Conservation (phyloP, 2,797 vertebrate genomes). For the Gouania willdenowi region DNA sequence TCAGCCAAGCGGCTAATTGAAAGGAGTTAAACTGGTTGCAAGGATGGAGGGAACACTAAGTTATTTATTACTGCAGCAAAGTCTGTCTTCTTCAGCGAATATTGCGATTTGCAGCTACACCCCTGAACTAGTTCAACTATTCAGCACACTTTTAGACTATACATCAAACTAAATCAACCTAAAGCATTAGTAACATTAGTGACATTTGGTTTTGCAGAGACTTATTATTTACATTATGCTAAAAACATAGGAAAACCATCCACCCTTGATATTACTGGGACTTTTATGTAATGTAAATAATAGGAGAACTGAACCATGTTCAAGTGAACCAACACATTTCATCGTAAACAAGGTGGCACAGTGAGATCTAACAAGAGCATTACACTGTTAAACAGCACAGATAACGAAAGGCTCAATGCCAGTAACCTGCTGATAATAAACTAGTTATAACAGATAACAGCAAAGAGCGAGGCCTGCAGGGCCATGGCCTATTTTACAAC, state of each 20-base stretch:
- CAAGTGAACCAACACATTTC: no score
- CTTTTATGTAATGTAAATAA: no score
- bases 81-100: slow-evolving; percentile 56
- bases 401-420: slow-evolving; percentile 4
- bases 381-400: slow-evolving; percentile 3
- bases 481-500: neutral
- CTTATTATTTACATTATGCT: no score
- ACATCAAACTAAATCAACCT: slow-evolving; percentile 5
- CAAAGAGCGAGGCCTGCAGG: neutral
- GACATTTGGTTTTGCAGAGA: slow-evolving; percentile 2
- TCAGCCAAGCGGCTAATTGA: slow-evolving; percentile 68
- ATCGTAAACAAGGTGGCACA: neutral
- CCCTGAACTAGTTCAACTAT: slow-evolving; percentile 9
- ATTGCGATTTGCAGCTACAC: slow-evolving; percentile 27
- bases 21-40: slow-evolving; percentile 64
- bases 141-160: neutral
- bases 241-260: no score
- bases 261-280: no score
- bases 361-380: neutral
- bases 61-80: slow-evolving; percentile 78
- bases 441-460: neutral
- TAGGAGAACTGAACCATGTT: no score
- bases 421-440: slow-evolving; percentile 4
- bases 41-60: slow-evolving; percentile 65
- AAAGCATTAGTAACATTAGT: slow-evolving; percentile 22